Evolutionary conservation across 2,888 invertebrate species (phyloP), one percentile per base, ranked within the genome.

Genomic region (Cyaniris semiargus): DNA sequence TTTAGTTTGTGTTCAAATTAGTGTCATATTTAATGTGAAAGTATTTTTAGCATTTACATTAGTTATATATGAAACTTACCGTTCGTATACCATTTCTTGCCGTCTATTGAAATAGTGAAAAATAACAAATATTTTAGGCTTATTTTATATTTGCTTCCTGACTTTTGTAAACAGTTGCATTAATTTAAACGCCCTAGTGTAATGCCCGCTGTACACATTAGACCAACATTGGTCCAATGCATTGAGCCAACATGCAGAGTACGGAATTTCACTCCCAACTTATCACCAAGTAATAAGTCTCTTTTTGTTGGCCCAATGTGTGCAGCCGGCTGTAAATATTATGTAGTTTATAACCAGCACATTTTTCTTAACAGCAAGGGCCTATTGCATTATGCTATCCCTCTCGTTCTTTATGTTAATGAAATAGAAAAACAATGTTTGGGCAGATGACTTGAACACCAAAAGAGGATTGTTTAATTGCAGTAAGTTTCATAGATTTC

Each of bases 1-100:
- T 85, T 86, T 86, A 86, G 86, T 87, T 85, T 93, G 93, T 93
- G 93, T 93, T 93, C 93, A 93, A 91, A 89, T 87, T 91, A 89
- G 93, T 93, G 93, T 93, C 93, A 93, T 93, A 92, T 91, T 88
- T 88, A 86, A 80, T 85, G 85, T 89, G 86, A 83, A 84, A 85
- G 84, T 34, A 72, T 80, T 78, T 74, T 78, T 76, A 60, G 77
- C 70, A 75, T 78, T 76, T 77, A 76, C 31, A 58, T 76, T 76
- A 70, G 15, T 71, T 38, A 76, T 53, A 21, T 21, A 8, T 76
- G 21, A 48, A 53, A 44, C 58, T 60, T 48, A n/a, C n/a, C n/a
- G n/a, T n/a, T n/a, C n/a, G n/a, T n/a, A 44, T 75, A 53, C 70
- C 70, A 76, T 75, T 53, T 77, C 77, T 76, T 76, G 76, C 76